Evolutionary conservation across 1,140 invertebrate species (phyloP), one percentile per base, ranked within the genome.

Genomic region (Diploscapter pachys): DNA sequence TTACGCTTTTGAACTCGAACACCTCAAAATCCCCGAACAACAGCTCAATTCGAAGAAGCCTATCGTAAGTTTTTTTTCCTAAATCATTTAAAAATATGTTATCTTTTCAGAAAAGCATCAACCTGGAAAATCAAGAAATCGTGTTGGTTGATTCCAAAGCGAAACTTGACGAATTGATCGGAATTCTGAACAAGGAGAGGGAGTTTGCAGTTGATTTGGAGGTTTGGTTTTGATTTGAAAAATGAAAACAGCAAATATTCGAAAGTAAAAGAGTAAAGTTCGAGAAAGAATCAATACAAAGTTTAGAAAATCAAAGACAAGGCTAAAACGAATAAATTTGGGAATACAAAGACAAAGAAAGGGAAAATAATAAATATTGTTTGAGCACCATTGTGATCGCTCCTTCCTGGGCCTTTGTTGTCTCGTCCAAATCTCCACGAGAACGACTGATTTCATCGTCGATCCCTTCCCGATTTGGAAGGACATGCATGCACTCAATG

Each of bases 351-450:
- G 31, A 31, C 31, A 31, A 31, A 31, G 31, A 31, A 31, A 31
- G 31, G 31, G 31, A 59, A 59, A 59, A 59, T 59, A 5, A 13
- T 13, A 5, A 64, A 64, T 64, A 64, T 50, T 64, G 51, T 6
- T 64, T 51, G 66, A 82, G 74, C 79, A 82, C 62, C 72, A 83
- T 67, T 53, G 66, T 5, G 71, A 63, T 52, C 82, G 82, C 8
- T 59, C 73, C 11, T 85, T 78, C 56, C 69, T 79, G 13, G 89
- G 96, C 91, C 8, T 92, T 59, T 95, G 94, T 0, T 98, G 95
- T 86, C 87, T 98, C 0, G 91, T 98, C 86, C 96, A 99, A 88
- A 93, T 99, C 80, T 95, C 94, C 1, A 96, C 94, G 0, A 81
- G 88, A 55, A 87, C 90, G 49, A 90, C 90, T 13, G 96, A 99